Evolutionary conservation across 2,113 vertebrate species (phyloP).

Genomic region (Albula goreensis): DNA sequence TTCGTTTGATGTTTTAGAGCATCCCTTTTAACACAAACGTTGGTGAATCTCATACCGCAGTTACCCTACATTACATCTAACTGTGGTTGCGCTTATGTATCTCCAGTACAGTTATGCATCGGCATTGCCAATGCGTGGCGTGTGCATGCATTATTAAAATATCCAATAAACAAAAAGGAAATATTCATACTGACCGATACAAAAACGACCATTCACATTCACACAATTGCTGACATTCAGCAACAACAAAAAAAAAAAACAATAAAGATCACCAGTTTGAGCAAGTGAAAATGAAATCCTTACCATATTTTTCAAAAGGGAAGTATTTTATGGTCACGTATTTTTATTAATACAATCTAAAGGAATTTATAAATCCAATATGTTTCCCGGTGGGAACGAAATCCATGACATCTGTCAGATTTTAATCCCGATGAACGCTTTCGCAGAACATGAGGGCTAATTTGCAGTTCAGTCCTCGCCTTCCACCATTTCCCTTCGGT

Average conservation of each 20-base stretch:
- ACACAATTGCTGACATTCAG: neutral
- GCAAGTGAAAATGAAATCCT: slow-evolving; percentile 7
- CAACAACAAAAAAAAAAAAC: neutral
- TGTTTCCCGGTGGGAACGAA: neutral
- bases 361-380: neutral
- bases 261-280: neutral
- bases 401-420: slow-evolving; percentile 6
- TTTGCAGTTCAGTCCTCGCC: neutral
- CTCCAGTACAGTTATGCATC: neutral
- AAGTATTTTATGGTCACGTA: neutral
- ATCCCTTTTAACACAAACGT: neutral
- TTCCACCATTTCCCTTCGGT: neutral
- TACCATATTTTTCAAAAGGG: slow-evolving; percentile 23
- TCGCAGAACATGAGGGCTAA: neutral
- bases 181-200: neutral
- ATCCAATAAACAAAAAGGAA: neutral
- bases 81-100: neutral
- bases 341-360: neutral
- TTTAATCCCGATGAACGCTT: neutral
- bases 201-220: neutral
- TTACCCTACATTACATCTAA: neutral
- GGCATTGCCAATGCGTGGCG: neutral
- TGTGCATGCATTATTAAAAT: neutral
- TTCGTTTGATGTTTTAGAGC: neutral
- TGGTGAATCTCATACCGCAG: neutral